Percentiles rank a stretch among this genome's conserved stretches.
phyloP scores from a whole-genome alignment of 2,888 invertebrate species.

The Orchesellides sinensis region DNA sequence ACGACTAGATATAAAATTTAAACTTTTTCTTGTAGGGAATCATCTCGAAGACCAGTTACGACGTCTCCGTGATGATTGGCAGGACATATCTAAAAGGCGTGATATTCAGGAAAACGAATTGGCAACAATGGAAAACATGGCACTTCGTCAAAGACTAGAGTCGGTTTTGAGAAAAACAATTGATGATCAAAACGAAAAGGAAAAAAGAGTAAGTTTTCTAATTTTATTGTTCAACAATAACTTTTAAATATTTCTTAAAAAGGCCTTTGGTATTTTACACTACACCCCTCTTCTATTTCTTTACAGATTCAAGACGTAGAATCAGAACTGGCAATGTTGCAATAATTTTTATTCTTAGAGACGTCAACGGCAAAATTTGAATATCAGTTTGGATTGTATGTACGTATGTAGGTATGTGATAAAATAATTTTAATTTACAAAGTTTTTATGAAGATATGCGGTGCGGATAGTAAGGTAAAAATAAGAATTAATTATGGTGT shows the following conservation, averaged over 20 bases:
- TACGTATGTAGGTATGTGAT: not conserved
- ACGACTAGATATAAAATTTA: not conserved
- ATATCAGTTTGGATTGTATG: not conserved
- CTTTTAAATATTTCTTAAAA: not conserved
- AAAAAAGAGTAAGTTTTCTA: constrained; percentile 65
- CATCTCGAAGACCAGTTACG: constrained; percentile 79
- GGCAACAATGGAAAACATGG: constrained; percentile 89
- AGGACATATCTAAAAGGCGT: constrained; percentile 85
- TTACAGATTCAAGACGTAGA: constrained; percentile 44
- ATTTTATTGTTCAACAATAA: too few species aligned
- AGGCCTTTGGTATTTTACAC: not conserved
- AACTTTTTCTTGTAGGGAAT: constrained; percentile 67
- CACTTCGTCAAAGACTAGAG: constrained; percentile 88
- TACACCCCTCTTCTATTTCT: not conserved
- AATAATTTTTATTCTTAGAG: too few species aligned
- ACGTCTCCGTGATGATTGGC: constrained; percentile 83
- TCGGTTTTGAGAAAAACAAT: constrained; percentile 87
- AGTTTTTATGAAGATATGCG: too few species aligned
- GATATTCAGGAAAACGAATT: constrained; percentile 90
- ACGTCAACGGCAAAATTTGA: too few species aligned
- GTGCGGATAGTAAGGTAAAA: too few species aligned
- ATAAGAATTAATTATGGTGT: not conserved
- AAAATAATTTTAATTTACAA: not conserved
- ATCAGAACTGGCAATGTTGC: constrained; percentile 16
- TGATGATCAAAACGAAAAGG: constrained; percentile 82